Evolutionary conservation across 2,113 vertebrate genomes (phyloP).

Genomic region (Corythoichthys intestinalis): DNA sequence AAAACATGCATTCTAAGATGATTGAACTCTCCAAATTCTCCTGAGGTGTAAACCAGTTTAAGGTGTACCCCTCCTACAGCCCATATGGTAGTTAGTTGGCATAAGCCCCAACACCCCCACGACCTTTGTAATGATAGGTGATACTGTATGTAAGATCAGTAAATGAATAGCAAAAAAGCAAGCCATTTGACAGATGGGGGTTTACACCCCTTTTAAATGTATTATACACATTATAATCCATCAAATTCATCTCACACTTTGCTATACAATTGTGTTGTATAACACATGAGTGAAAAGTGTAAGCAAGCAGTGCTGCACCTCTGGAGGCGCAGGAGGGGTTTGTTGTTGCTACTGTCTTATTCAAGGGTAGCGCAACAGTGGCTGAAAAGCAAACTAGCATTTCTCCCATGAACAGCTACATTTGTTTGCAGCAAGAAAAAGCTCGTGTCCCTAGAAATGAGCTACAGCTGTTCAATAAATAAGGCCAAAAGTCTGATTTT

Average conservation of each 20-base stretch:
- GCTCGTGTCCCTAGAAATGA: background rate
- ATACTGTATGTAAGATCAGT: too few species aligned
- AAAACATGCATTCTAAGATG: too few species aligned
- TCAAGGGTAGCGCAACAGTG: background rate
- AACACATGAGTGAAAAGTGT: background rate
- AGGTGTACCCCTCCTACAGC: too few species aligned
- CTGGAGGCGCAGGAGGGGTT: background rate
- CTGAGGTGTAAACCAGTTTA: too few species aligned
- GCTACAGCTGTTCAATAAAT: background rate
- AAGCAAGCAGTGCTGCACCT: background rate
- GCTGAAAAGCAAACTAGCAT: background rate
- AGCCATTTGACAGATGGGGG: too few species aligned
- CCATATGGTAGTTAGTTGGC: too few species aligned
- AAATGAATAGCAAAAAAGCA: too few species aligned
- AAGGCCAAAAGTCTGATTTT: background rate
- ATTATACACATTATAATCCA: too few species aligned
- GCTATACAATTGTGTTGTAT: background rate
- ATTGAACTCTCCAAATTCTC: too few species aligned
- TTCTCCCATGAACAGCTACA: background rate
- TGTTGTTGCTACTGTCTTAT: background rate
- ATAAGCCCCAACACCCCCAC: too few species aligned
- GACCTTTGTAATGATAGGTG: too few species aligned
- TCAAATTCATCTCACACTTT: background rate
- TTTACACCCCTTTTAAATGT: background rate
- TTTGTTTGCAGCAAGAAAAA: background rate